Base-by-base conservation (phyloP, 2,797 vertebrate genomes). In the Bufotes viridis region DNA sequence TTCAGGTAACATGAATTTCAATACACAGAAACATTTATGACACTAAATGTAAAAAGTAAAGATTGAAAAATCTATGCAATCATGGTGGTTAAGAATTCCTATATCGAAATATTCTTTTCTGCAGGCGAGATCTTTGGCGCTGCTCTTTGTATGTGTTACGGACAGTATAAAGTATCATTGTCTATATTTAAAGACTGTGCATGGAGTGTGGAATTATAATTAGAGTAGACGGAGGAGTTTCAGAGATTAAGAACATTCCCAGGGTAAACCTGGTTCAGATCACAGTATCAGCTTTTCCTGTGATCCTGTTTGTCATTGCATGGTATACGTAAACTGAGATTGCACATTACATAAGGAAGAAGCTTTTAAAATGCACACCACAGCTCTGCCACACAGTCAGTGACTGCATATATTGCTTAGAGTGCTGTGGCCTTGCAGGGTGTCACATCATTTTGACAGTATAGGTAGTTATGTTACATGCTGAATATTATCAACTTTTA, bases 141-240 rank as follows among this genome's bases (percentile, higher is more conserved):
- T 67, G 18, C 49, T 63, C 61, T 75, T 17, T 87, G 57, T 82
- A 74, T 78, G 69, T 82, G 49, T 76, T 75, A n/a, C 49, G 9
- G 58, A 82, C 75, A 81, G 81, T 82, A 83, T 83, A 87, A 76
- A 34, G 61, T 87, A 87, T 87, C 86, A 53, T 82, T 65, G 72
- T 82, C 87, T 79, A 88, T 84, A 88, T 84, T 83, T 83, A 87
- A 87, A 86, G 76, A 42, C 85, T 86, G 63, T 57, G 26, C 85
- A 86, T 86, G 75, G 76, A 70, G 76, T 69, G 63, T 86, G 63
- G 84, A 79, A 87, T 87, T 87, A 87, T 87, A 80, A 81, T 80
- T 86, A 86, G 85, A 70, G 78, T 58, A 80, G 76, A 79, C 49
- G 61, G 78, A 80, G 65, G 24, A 34, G 51, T 86, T 80, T 80